Percentiles rank a stretch among this genome's conserved stretches.
Evolutionary conservation across 2,888 invertebrate genomes (phyloP).

Genomic region (Nemotelus nigrinus): DNA sequence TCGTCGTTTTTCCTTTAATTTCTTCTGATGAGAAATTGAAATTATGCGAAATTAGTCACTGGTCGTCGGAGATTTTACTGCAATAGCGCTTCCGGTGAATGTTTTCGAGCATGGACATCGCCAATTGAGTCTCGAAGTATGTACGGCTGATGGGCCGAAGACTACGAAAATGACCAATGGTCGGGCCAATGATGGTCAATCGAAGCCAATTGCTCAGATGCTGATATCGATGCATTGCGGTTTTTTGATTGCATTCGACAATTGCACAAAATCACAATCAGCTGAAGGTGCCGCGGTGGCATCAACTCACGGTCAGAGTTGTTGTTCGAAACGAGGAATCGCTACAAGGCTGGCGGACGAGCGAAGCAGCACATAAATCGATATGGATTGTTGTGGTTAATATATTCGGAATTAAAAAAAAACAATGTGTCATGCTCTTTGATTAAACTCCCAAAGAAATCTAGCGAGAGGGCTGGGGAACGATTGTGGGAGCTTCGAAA

Average conservation of each 20-base stretch:
- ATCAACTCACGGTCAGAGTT: no score
- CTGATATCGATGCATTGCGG: not conserved
- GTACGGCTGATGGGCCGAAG: no score
- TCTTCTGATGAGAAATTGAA: no score
- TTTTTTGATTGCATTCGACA: slow-evolving; percentile 13
- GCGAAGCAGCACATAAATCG: not conserved
- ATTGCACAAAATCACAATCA: slow-evolving; percentile 24
- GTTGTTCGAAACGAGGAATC: not conserved
- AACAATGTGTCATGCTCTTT: slow-evolving; percentile 10
- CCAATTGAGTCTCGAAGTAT: no score
- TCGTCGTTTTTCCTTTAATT: no score
- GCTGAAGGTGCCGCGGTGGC: no score
- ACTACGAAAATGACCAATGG: no score
- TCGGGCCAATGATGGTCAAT: no score
- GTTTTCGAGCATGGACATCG: not conserved
- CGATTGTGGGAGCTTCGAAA: not conserved
- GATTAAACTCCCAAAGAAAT: slow-evolving; percentile 4
- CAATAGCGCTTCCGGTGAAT: slow-evolving; percentile 30
- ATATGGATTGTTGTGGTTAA: not conserved
- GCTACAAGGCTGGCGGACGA: slow-evolving; percentile 23
- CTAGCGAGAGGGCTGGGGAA: not conserved
- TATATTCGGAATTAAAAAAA: not conserved
- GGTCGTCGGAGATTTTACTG: slow-evolving; percentile 12
- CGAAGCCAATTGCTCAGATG: no score
- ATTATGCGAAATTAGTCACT: not conserved